Evolutionary conservation across 2,113 vertebrate genomes (phyloP), one percentile per base, ranked within the genome.

Genomic region (Hypomesus transpacificus): DNA sequence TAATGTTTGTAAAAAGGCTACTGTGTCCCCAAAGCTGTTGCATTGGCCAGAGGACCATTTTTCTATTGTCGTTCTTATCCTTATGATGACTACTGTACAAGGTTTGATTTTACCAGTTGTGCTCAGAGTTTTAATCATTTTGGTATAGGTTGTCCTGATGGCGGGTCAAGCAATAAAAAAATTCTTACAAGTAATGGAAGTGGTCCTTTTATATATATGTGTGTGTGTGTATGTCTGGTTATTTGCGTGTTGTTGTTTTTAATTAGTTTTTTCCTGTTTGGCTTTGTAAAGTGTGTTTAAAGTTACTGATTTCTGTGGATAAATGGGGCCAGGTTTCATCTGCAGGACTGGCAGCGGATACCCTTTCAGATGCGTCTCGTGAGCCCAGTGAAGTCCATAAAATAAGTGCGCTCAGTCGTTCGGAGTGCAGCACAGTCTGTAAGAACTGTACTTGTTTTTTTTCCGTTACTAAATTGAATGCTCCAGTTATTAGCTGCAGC

Each of bases 111-210:
- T 50, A 88, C 86, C 91, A 86, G 92, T 90, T 91, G 92, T 93
- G 92, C 91, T 93, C 57, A 79, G 94, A 91, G 89, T 86, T 84
- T 80, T 93, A 85, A 90, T 93, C 84, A 84, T 91, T 94, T 93
- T 94, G 93, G 93, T 94, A 91, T 91, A 91, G 90, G 92, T 90
- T 91, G 90, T 93, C 89, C 89, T 91, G 89, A 92, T 82, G 85
- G 90, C 91, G 93, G 92, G 89, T 92, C 88, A 93, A 94, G 91
- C 93, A 96, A 95, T 96, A 91, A 81, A 93, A 90, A 92, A 92
- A 92, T 94, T 94, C 88, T 91, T 92, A 90, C 76, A 69, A 39
- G 24, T 6, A 39, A 20, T 68, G 20, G 56, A 14, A 61, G 66
- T 65, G 34, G 17, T 22, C 51, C 28, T 18, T 69, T 4, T 34